Percentiles rank a stretch among this genome's conserved stretches.
These are phyloP conservation scores for Siderastrea radians DNA, from an alignment of 92 coral and sea anemone genomes.

Conservation along the genomic window DNA sequence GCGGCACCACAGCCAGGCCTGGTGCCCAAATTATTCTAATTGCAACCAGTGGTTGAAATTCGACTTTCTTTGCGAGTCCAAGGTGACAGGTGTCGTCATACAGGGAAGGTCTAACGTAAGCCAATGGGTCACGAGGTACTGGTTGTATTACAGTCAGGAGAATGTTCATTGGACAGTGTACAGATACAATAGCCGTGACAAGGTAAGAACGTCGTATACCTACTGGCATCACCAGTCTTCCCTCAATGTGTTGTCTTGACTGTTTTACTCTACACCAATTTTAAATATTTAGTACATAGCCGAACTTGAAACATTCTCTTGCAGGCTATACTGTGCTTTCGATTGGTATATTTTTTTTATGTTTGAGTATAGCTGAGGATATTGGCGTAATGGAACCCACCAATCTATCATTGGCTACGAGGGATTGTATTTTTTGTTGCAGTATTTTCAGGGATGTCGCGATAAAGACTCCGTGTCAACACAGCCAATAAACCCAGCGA, in stretches of 20 bases:
- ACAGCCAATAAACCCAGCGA: slow-evolving; percentile 67
- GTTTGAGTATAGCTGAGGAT: too few relatives aligned
- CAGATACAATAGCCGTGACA: slow-evolving; percentile 53
- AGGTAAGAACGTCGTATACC: slow-evolving; percentile 37
- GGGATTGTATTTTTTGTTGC: neutral
- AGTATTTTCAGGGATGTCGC: slow-evolving; percentile 69
- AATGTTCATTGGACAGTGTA: slow-evolving; percentile 69
- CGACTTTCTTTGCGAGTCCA: slow-evolving; percentile 31
- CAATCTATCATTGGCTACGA: too few relatives aligned
- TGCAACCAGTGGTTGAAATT: slow-evolving; percentile 74
- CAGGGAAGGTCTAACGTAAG: slow-evolving; percentile 59
- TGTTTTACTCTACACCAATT: neutral
- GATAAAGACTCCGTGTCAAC: slow-evolving; percentile 59
- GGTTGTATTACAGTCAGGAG: slow-evolving; percentile 65
- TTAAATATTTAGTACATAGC: too few relatives aligned
- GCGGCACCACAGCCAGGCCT: slow-evolving; percentile 53
- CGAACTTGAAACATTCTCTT: too few relatives aligned
- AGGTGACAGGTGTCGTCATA: slow-evolving; percentile 64
- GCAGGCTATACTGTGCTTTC: too few relatives aligned
- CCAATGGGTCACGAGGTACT: slow-evolving; percentile 58
- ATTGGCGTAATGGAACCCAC: too few relatives aligned
- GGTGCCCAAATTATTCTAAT: slow-evolving; percentile 69
- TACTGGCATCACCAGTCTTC: neutral
- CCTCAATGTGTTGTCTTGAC: neutral
- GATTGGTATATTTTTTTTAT: too few relatives aligned